Evolutionary conservation across 1,140 invertebrate species (phyloP), one percentile per base, ranked within the genome.

Genomic region (Drosophila obscura): DNA sequence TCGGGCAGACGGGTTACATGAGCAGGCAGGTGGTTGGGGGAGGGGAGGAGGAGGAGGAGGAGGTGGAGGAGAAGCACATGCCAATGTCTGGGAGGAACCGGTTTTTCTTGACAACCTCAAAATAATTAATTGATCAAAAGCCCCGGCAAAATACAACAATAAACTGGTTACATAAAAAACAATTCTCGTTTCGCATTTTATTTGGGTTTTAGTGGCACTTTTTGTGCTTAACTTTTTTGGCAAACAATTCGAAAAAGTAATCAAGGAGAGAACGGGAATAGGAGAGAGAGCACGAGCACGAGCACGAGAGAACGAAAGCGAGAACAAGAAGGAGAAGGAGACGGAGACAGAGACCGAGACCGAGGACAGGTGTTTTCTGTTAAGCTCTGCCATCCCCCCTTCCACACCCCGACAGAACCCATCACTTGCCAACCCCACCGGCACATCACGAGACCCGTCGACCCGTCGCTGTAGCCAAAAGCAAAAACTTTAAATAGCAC

Each of bases 141-240:
- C 15, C 28, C 60, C 24, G 57, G n/a, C 61, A 24, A 63, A 61
- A 60, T 57, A 39, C 11, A 65, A 41, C 43, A 74, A 43, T 28
- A 73, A 80, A 85, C 82, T 63, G 78, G 81, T 87, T 85, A 81
- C 69, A 85, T 85, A 87, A 85, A 87, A 71, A 19, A 61, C 58
- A 63, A 61, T 57, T 52, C 52, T 65, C 43, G 35, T 59, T 64
- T 75, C 48, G 60, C 49, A 51, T 48, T 59, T 45, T 31, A 16
- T 65, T 58, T 56, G 22, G 16, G 45, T 45, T 59, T 39, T 39
- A 1, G 2, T 26, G 8, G 24, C 28, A 26, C 19, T 44, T 22
- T 51, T 50, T 9, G n/a, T 15, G 31, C n/a, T 31, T 41, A 24
- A 31, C 4, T 26, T 46, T 56, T 45, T 67, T 73, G 60, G 66